Evolutionary conservation across 2,113 vertebrate genomes (phyloP), one percentile per base, ranked within the genome.

Genomic region (Pholis gunnellus): DNA sequence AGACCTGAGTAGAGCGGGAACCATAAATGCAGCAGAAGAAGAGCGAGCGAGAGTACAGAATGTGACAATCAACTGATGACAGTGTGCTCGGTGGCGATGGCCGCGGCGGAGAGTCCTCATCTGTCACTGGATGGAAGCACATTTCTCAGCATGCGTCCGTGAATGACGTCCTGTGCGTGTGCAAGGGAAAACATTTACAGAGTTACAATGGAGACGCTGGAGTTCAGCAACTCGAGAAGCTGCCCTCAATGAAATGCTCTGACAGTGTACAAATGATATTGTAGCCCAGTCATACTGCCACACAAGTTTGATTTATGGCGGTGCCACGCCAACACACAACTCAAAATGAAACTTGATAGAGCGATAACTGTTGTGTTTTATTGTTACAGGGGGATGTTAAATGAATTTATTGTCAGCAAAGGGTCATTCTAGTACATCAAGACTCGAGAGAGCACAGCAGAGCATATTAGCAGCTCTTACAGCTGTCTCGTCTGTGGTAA

Each of bases 311-410:
- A 88, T 89, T 83, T 76, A 84, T 52, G 42, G n/a, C 15, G 1
- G 66, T 10, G 31, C 18, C 54, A 15, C 57, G 56, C 40, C 40
- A 34, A 25, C n/a, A 25, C 80, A 83, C 56, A 81, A 72, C 77
- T 84, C 82, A 80, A 69, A 86, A 66, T 72, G 46, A 86, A 68
- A 29, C 59, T n/a, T 76, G n/a, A 81, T 31, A 56, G 52, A 79
- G 78, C 81, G 68, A 86, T 82, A 86, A 85, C 60, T 81, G 68
- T 42, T 42, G 25, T 34, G 46, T 81, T 70, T 83, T 64, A 84
- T 73, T 72, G n/a, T 89, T 79, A 79, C 29, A 20, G 27, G 27
- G 25, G 59, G 78, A 81, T 13, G 10, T 66, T 74, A 61, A 79
- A 60, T 14, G 74, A 63, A 89, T 67, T 72, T 75, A 84, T 48